Evolutionary conservation across 2,113 vertebrate species (phyloP).

Genomic region (Hyaena hyaena): DNA sequence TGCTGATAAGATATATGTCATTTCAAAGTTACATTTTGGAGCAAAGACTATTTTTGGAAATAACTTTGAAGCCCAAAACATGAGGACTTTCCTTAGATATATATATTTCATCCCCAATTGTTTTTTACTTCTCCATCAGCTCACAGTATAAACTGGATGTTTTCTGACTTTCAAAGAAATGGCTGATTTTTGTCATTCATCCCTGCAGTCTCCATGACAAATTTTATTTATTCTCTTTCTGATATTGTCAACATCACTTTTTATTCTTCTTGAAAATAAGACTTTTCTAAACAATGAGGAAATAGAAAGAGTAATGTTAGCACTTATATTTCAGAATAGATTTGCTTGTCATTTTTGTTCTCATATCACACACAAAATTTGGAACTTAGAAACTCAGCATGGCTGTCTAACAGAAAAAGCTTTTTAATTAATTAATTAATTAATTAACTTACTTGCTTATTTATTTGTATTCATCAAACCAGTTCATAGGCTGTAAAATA

Average conservation of each 20-base stretch:
- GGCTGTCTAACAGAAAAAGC: not conserved
- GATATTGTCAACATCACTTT: constrained; percentile 75
- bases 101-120: constrained; percentile 29
- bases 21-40: constrained; percentile 75
- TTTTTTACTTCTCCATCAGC: not conserved
- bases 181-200: constrained; percentile 55
- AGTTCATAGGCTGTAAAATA: constrained; percentile 18
- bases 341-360: constrained; percentile 52
- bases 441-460: not conserved
- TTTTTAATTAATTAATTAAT: not conserved
- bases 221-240: constrained; percentile 65
- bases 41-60: constrained; percentile 69
- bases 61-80: constrained; percentile 62
- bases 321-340: constrained; percentile 62
- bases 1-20: constrained; percentile 52
- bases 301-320: constrained; percentile 34
- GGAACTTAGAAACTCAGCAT: constrained; percentile 28
- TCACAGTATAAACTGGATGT: constrained; percentile 41
- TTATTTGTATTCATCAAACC: not conserved
- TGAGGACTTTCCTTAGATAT: constrained; percentile 62
- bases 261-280: constrained; percentile 65
- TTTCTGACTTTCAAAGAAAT: constrained; percentile 65
- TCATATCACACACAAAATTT: constrained; percentile 44
- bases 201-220: constrained; percentile 46
- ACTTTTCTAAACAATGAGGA: constrained; percentile 63